These are phyloP conservation scores for Margaritifera margaritifera DNA, from an alignment of 2,888 invertebrate species.

Conservation along the genomic window DNA sequence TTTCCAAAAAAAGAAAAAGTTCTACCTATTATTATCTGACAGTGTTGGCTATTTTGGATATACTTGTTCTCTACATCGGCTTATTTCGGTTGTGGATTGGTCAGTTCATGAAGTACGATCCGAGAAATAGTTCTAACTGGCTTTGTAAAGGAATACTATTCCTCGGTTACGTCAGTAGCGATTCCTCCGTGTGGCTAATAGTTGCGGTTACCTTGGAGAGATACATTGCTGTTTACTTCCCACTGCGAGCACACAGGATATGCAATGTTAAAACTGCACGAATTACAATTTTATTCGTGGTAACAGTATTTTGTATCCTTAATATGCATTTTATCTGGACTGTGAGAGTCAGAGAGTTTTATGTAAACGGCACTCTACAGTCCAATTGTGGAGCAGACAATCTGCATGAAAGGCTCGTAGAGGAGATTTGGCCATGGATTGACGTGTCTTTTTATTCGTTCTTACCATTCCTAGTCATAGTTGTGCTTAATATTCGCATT, in stretches of 20 bases:
- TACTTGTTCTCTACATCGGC: conserved; percentile 65
- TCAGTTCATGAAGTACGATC: conserved; percentile 55
- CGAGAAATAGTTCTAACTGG: conserved; percentile 53
- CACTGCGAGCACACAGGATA: conserved; percentile 51
- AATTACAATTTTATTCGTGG: conserved; percentile 36
- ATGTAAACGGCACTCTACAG: conserved; percentile 16
- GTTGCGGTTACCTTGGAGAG: conserved; percentile 53
- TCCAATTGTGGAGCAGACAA: conserved; percentile 38
- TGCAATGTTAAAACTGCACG: conserved; percentile 53
- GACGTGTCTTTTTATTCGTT: conserved; percentile 67
- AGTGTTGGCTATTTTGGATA: conserved; percentile 65
- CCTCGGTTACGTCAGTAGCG: conserved; percentile 63
- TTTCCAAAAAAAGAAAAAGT: conserved; percentile 62
- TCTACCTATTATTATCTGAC: conserved; percentile 68
- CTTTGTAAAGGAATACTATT: conserved; percentile 60
- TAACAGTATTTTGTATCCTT: conserved; percentile 37
- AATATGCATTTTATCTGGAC: conserved; percentile 62
- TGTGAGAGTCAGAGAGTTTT: conserved; percentile 24
- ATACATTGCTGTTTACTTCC: conserved; percentile 60
- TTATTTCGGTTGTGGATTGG: conserved; percentile 66
- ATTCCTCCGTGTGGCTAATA: conserved; percentile 67
- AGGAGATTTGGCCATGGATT: conserved; percentile 66
- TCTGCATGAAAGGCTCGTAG: conserved; percentile 40
- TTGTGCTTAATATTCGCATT: conserved; percentile 32
- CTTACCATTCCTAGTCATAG: conserved; percentile 64